A percentile compares a stretch with the other conserved stretches of the same genome.
These are phyloP conservation scores for Megalops atlanticus DNA, from an alignment of 2,113 vertebrate genomes.

Conservation along the genomic window DNA sequence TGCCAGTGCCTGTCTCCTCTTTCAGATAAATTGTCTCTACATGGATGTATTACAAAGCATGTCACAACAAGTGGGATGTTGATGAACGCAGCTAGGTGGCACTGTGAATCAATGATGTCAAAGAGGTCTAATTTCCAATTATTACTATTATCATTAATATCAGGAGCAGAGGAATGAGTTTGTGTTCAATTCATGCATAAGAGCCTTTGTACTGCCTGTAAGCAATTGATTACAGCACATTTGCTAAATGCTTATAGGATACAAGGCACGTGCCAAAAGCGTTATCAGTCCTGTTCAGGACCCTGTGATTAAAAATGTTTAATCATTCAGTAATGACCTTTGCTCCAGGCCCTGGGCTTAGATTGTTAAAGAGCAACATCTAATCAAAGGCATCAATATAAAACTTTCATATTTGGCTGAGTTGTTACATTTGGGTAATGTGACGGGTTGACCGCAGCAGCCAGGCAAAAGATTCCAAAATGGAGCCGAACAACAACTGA, in stretches of 20 bases:
- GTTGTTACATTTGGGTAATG: too few relatives aligned
- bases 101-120: neutral
- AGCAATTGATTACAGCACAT: slow-evolving; percentile 10
- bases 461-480: too few relatives aligned
- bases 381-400: neutral
- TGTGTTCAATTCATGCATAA: neutral
- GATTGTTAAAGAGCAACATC: neutral
- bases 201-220: slow-evolving; percentile 2
- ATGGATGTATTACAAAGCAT: neutral
- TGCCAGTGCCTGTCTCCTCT: neutral
- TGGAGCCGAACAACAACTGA: too few relatives aligned
- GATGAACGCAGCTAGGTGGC: slow-evolving; percentile 20
- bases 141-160: slow-evolving; percentile 11
- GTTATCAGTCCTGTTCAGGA: slow-evolving; percentile 16
- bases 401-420: too few relatives aligned
- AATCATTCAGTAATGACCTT: slow-evolving; percentile 19
- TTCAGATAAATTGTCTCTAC: neutral
- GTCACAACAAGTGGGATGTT: neutral
- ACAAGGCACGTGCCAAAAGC: neutral
- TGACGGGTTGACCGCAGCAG: too few relatives aligned
- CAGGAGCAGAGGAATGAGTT: slow-evolving; percentile 4
- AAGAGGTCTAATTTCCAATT: neutral
- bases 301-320: slow-evolving; percentile 11
- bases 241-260: neutral
- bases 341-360: neutral